These are phyloP conservation scores for Thecophora atra DNA, from an alignment of 2,888 invertebrate genomes.

Conservation along the genomic window DNA sequence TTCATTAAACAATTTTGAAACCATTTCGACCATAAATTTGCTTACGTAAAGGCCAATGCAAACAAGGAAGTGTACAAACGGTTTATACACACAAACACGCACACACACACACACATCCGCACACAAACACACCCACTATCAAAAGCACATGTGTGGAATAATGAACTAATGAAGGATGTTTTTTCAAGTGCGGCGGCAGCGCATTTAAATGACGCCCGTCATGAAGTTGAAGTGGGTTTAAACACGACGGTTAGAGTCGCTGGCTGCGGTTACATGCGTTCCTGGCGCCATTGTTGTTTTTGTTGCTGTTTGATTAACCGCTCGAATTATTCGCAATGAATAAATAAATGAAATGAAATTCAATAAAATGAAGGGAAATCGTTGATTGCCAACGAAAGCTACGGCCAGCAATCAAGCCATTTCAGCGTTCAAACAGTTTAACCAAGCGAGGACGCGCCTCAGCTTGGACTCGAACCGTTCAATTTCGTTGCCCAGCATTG, in stretches of 20 bases:
- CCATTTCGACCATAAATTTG: constrained; percentile 25
- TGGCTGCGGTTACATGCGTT: neutral
- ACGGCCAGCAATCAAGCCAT: constrained; percentile 24
- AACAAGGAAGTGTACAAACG: constrained; percentile 3
- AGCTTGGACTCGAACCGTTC: constrained; percentile 1
- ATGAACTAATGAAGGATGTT: constrained; percentile 13
- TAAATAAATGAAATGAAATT: constrained; percentile 27
- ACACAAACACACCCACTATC: neutral
- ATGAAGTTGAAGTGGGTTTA: neutral
- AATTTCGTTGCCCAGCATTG: constrained; percentile 12
- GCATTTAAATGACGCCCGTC: neutral
- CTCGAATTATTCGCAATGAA: constrained; percentile 30
- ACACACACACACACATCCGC: neutral
- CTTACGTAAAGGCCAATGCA: constrained; percentile 18
- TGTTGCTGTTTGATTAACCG: constrained; percentile 32
- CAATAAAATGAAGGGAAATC: constrained; percentile 11
- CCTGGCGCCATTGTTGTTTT: constrained; percentile 5
- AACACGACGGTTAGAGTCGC: constrained; percentile 5
- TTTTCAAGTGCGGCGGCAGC: neutral
- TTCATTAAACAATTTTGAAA: constrained; percentile 19
- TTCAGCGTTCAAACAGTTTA: constrained; percentile 22
- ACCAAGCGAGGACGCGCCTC: constrained; percentile 8
- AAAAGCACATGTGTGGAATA: constrained; percentile 1
- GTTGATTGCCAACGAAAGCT: constrained; percentile 30
- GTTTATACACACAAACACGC: constrained; percentile 1